Percentiles rank a stretch among this genome's conserved stretches.
These are phyloP conservation scores for Drosophila mojavensis DNA, from an alignment of 1,140 invertebrate species.

Conservation along the genomic window DNA sequence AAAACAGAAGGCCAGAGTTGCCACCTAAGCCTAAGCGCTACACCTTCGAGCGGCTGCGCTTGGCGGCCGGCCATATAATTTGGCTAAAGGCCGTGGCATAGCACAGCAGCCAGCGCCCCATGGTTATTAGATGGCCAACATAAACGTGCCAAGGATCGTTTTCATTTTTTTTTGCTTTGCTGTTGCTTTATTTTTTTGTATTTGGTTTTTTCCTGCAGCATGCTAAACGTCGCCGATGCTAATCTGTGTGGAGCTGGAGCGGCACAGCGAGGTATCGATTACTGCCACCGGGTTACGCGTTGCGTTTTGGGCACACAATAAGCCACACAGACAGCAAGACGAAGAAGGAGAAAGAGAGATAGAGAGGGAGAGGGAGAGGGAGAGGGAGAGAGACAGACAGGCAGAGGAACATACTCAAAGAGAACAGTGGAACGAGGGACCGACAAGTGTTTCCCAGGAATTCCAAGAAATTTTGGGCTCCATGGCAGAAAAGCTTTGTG, in stretches of 20 bases:
- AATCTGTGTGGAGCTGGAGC: constrained; percentile 62
- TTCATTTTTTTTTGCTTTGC: constrained; percentile 12
- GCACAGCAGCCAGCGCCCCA: constrained; percentile 51
- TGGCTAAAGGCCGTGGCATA: constrained; percentile 66
- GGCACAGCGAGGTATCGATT: constrained; percentile 74
- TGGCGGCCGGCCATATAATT: constrained; percentile 70
- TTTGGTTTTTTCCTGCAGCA: constrained; percentile 49
- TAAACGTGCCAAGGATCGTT: constrained; percentile 49
- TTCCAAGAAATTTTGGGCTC: constrained; percentile 67
- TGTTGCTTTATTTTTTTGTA: too few species aligned
- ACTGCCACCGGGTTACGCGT: constrained; percentile 74
- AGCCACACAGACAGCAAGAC: constrained; percentile 41
- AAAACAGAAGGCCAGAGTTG: constrained; percentile 29
- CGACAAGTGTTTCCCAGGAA: constrained; percentile 75
- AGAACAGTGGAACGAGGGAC: constrained; percentile 10
- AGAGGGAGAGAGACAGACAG: not conserved
- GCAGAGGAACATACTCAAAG: not conserved
- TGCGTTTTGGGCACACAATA: constrained; percentile 54
- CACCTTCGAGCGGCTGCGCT: constrained; percentile 38
- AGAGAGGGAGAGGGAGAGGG: not conserved
- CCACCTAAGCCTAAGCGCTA: constrained; percentile 27
- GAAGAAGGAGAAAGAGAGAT: too few species aligned
- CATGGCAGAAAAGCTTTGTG: constrained; percentile 64
- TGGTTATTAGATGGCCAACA: constrained; percentile 80
- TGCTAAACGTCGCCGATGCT: constrained; percentile 77